Evolutionary conservation across 1,140 invertebrate species (phyloP).

Genomic region (Zaprionus gabonicus): DNA sequence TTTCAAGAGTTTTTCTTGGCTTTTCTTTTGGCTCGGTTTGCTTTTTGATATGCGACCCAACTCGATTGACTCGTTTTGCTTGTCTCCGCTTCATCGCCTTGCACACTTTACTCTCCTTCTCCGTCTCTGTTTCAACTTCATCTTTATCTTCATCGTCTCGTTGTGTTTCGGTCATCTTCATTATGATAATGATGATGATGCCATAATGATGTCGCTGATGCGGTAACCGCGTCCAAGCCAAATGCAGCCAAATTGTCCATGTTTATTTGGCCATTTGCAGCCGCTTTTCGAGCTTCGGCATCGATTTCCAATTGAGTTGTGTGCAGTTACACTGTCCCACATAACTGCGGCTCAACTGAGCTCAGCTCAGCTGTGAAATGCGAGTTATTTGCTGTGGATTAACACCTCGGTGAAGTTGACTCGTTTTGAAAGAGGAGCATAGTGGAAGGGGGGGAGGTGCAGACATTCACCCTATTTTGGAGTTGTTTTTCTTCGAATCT

Average conservation of each 20-base stretch:
- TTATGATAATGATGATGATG: neutral
- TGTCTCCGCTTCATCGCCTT: neutral
- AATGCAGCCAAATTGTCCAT: slow-evolving; percentile 56
- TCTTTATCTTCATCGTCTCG: slow-evolving; percentile 25
- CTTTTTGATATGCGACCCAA: slow-evolving; percentile 37
- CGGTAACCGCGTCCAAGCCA: slow-evolving; percentile 62
- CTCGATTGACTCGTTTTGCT: slow-evolving; percentile 72
- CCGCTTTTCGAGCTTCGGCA: slow-evolving; percentile 62
- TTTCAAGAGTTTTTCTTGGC: slow-evolving; percentile 41
- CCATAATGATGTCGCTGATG: slow-evolving; percentile 64
- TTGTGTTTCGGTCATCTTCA: slow-evolving; percentile 29
- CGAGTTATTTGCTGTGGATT: slow-evolving; percentile 1
- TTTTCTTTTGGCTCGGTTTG: slow-evolving; percentile 23
- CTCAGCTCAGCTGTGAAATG: neutral
- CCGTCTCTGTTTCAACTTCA: neutral
- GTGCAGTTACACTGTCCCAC: slow-evolving; percentile 46
- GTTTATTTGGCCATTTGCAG: slow-evolving; percentile 73
- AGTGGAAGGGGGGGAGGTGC: too few species aligned
- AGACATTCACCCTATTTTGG: neutral
- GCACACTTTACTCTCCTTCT: neutral
- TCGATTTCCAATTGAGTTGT: slow-evolving; percentile 70
- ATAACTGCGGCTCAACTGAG: neutral
- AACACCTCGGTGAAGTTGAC: neutral
- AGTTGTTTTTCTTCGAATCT: neutral
- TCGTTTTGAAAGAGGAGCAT: neutral